Conservation (phyloP, 2,113 vertebrate genomes). For the Ciconia boyciana region DNA sequence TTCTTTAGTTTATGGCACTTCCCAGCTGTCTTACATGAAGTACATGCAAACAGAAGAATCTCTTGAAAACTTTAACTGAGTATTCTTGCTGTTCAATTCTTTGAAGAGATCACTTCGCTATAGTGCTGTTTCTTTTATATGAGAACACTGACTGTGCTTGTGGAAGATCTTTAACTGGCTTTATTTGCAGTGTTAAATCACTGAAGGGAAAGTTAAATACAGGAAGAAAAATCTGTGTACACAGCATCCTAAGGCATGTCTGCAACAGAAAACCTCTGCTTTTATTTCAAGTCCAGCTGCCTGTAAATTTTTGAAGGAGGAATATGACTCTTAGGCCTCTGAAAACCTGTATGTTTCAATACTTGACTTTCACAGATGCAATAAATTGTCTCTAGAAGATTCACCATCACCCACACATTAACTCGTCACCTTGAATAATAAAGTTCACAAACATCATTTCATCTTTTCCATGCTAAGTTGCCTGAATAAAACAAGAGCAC, state of each 20-base stretch:
- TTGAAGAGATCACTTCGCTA: conserved; percentile 10
- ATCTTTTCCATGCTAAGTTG: conserved; percentile 38
- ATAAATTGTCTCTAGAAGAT: conserved; percentile 45
- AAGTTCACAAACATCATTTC: conserved; percentile 63
- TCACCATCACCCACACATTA: conserved; percentile 45
- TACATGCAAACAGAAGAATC: neutral
- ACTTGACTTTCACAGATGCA: conserved; percentile 23
- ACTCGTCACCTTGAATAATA: conserved; percentile 60
- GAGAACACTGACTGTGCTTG: neutral
- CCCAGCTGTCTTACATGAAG: neutral
- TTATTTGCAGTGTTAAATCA: conserved; percentile 54
- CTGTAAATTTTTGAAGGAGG: neutral
- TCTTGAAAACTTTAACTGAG: neutral
- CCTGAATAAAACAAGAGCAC: conserved; percentile 50
- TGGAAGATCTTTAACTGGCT: conserved; percentile 31
- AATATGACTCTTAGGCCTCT: neutral
- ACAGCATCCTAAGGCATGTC: neutral
- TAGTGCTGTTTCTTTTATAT: neutral
- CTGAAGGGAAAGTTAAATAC: conserved; percentile 33
- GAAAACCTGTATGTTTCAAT: neutral
- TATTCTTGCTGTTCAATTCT: conserved; percentile 26
- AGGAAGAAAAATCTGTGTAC: conserved; percentile 30
- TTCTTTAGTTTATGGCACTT: neutral
- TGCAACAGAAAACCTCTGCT: neutral
- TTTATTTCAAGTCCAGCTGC: neutral